phyloP scores from a whole-genome alignment of 2,888 invertebrate genomes.

The Lithophane leautieri region DNA sequence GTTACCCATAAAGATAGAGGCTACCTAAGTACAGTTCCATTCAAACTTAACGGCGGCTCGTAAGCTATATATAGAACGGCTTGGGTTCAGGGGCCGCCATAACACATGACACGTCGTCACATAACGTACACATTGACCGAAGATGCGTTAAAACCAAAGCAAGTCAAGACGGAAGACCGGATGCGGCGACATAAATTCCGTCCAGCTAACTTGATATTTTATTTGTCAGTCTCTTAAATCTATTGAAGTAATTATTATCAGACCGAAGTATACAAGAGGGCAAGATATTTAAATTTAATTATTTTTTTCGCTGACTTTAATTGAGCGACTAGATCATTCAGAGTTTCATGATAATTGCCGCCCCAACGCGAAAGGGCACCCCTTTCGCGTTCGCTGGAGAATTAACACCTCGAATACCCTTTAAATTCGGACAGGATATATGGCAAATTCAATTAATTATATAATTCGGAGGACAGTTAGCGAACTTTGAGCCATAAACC shows the following conservation, averaged over 20 bases:
- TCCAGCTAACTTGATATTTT: background rate
- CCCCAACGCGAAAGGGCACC: conserved; percentile 17
- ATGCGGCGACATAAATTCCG: background rate
- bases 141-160: background rate
- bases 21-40: background rate
- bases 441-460: conserved; percentile 55
- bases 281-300: background rate
- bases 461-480: conserved; percentile 48
- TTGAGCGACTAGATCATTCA: conserved; percentile 28
- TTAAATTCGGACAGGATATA: conserved; percentile 49
- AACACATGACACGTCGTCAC: background rate
- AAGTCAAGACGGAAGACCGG: background rate
- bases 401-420: conserved; percentile 47
- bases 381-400: conserved; percentile 13
- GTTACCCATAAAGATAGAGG: background rate
- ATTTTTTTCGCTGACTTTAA: conserved; percentile 4
- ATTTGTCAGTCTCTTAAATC: background rate
- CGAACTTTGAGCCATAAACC: conserved; percentile 53
- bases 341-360: conserved; percentile 40
- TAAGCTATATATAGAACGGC: background rate
- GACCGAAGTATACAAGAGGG: background rate
- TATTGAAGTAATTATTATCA: background rate
- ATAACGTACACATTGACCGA: background rate
- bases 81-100: no score
- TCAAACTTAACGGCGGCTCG: no score